phyloP scores from a whole-genome alignment of 2,113 vertebrate species.

The Cochlearius cochlearius region DNA sequence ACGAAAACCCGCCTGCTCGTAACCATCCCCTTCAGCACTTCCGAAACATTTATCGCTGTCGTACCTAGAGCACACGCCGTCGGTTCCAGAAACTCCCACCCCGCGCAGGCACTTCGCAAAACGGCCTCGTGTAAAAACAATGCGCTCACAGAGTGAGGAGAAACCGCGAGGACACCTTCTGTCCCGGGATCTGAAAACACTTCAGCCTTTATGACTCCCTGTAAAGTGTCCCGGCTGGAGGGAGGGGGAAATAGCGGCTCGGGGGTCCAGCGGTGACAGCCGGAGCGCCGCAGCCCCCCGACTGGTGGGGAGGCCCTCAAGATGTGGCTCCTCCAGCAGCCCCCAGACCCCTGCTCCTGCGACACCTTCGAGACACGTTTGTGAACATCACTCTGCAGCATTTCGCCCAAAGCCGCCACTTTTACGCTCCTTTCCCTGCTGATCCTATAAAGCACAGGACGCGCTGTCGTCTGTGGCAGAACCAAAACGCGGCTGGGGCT shows the following conservation, averaged over 20 bases:
- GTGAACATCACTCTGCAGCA: not conserved
- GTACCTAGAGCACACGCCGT: rapidly evolving
- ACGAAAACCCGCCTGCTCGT: rapidly evolving
- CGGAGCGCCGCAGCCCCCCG: not conserved
- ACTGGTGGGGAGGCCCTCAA: rapidly evolving
- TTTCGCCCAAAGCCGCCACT: rapidly evolving
- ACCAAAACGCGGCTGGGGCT: not conserved
- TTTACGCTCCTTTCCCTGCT: not conserved
- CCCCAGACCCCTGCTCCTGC: not conserved
- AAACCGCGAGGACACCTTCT: not conserved
- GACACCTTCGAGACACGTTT: not conserved
- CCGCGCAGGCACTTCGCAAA: not conserved
- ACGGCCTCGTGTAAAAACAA: not conserved
- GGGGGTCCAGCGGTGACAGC: not conserved
- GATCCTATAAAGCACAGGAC: not conserved
- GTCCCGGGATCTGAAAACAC: not conserved
- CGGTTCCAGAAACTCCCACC: not conserved
- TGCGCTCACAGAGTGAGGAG: not conserved
- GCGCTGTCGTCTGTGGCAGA: rapidly evolving
- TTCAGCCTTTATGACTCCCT: not conserved
- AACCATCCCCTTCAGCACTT: not conserved
- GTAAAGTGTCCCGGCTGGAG: not conserved
- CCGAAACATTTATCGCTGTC: not conserved
- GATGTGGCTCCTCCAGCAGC: not conserved
- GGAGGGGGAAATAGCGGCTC: not conserved